Evolutionary conservation across 2,888 invertebrate genomes (phyloP).

Genomic region (Macrophya annulata): DNA sequence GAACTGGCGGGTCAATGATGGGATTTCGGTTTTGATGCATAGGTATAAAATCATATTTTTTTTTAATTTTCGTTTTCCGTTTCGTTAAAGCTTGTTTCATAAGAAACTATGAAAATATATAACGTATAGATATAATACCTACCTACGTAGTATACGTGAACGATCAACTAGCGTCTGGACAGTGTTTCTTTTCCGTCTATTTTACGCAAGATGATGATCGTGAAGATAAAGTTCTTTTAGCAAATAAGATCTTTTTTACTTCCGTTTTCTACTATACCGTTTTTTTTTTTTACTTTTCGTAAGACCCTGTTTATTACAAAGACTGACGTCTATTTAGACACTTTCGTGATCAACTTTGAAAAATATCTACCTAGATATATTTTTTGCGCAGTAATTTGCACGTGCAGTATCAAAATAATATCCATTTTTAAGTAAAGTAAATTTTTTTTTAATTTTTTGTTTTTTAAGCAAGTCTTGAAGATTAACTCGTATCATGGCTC

Average conservation of each 20-base stretch:
- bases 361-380: too few relatives aligned
- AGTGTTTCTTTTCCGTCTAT: slow-evolving; percentile 71
- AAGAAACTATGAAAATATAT: slow-evolving; percentile 42
- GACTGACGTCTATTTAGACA: neutral
- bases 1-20: too few relatives aligned
- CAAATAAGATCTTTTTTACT: slow-evolving; percentile 21
- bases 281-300: neutral
- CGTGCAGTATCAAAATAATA: neutral
- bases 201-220: slow-evolving; percentile 41
- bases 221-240: neutral
- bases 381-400: neutral
- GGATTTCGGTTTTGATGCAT: neutral
- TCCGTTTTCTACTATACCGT: slow-evolving; percentile 2
- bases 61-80: neutral
- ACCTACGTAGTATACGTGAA: neutral
- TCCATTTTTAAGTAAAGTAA: too few relatives aligned
- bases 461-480: neutral
- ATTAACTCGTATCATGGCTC: neutral
- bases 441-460: neutral
- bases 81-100: neutral
- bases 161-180: slow-evolving; percentile 67
- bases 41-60: neutral
- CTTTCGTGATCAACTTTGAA: neutral
- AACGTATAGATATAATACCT: too few relatives aligned
- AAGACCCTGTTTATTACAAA: neutral